Evolutionary conservation across 30 jellyfish, hydroid and myxozoan species (phyloP).

Genomic region (Euphysa ruthae): DNA sequence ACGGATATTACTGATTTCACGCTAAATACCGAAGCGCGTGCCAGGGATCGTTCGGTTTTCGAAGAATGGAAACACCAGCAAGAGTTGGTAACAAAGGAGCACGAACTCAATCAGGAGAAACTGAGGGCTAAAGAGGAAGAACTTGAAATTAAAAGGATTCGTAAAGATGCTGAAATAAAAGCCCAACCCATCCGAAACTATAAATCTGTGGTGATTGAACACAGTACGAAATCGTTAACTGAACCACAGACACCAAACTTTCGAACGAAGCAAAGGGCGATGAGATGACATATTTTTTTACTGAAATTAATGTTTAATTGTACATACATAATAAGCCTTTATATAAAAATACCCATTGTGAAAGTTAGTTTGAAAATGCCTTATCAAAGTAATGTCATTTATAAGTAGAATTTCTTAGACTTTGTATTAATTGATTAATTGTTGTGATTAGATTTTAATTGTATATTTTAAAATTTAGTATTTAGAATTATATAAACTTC

Average conservation of each 20-base stretch:
- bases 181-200: conserved; percentile 69
- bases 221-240: conserved; percentile 57
- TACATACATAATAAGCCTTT: too few relatives aligned
- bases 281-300: too few relatives aligned
- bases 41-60: conserved; percentile 64
- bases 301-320: too few relatives aligned
- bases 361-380: too few relatives aligned
- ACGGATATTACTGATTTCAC: conserved; percentile 43
- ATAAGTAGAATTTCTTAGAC: too few relatives aligned
- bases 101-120: conserved; percentile 33
- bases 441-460: too few relatives aligned
- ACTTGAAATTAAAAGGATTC: conserved; percentile 30
- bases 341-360: too few relatives aligned
- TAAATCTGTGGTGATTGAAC: conserved; percentile 46
- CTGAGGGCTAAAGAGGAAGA: conserved; percentile 57
- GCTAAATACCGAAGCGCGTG: conserved; percentile 70
- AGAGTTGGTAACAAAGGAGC: conserved; percentile 49
- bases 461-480: too few relatives aligned
- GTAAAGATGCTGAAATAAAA: conserved; percentile 54
- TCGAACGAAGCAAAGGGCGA: conserved; percentile 52
- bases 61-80: conserved; percentile 56
- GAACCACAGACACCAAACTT: conserved; percentile 78
- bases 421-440: too few relatives aligned
- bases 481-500: too few relatives aligned
- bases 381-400: too few relatives aligned